Base-by-base conservation (phyloP, 2,113 vertebrate species). In the Turdus rufiventris region DNA sequence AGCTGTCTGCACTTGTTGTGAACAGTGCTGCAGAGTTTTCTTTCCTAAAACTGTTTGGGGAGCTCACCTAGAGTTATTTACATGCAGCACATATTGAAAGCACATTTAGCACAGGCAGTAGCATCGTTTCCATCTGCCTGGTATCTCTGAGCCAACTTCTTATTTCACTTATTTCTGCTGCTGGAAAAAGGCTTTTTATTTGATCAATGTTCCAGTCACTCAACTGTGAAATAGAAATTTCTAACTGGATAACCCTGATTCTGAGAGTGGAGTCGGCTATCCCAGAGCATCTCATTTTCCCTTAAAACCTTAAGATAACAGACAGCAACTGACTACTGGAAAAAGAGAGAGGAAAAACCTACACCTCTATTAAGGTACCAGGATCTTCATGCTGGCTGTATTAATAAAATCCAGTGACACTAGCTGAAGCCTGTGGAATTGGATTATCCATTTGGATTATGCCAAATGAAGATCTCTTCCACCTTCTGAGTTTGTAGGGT, bases 201-300 rank as follows among this genome's bases (percentile, higher is more conserved):
- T 29, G 6, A 95, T 94, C 88, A 75, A 23, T 81, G 60, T 61
- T 93, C 68, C 72, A 72, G 70, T 82, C 81, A 95, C 20, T 42
- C 73, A 80, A 57, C 76, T 81, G 75, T 70, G 85, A 96, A 95
- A 97, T 33, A 93, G 87, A 93, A 92, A 80, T 96, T 96, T 94
- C 84, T 93, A 45, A 83, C 36, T 74, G 66, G 45, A 91, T 71
- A 80, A 90, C 43, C 21, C 38, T n/a, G 68, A 85, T 76, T 89
- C 67, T 42, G 68, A 57, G 70, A 88, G 28, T 5, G 7, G 62
- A 89, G 36, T 8, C 14, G 68, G 47, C 63, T 93, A 74, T 77
- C 53, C 90, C 63, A 63, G 4, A 36, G 50, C 34, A 68, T 50
- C 50, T 73, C 56, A 34, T 85, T 86, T 94, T 92, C 76, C 29